phyloP scores from a whole-genome alignment of 2,113 vertebrate species.

The Sceloporus tristichus region DNA sequence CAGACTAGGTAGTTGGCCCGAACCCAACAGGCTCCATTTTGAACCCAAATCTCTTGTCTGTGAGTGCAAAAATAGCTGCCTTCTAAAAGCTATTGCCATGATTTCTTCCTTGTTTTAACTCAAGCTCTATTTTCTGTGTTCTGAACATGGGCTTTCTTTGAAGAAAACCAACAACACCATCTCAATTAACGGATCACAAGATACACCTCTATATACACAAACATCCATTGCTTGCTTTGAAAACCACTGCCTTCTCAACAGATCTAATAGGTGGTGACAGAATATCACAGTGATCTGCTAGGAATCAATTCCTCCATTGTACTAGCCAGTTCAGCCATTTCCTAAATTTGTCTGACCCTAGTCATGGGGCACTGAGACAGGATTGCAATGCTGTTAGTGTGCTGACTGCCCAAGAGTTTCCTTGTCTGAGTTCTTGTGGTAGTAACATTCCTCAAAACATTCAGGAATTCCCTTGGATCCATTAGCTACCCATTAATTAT shows the following conservation, averaged over 20 bases:
- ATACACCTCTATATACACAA: not conserved
- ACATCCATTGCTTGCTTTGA: not conserved
- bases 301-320: not conserved
- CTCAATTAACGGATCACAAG: not conserved
- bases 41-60: not conserved
- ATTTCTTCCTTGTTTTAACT: not conserved
- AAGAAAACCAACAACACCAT: not conserved
- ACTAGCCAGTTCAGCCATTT: not conserved
- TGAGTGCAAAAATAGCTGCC: not conserved
- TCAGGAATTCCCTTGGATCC: not conserved
- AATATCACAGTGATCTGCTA: too few species aligned
- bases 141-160: not conserved
- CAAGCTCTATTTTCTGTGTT: not conserved
- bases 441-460: not conserved
- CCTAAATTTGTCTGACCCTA: not conserved
- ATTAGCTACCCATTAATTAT: too few species aligned
- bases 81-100: not conserved
- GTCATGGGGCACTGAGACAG: not conserved
- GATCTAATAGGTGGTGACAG: not conserved
- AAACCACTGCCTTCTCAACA: not conserved
- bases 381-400: not conserved
- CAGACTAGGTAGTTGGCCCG: not conserved
- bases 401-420: not conserved
- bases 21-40: not conserved
- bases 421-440: not conserved